Evolutionary conservation across 2,113 vertebrate species (phyloP), one percentile per base, ranked within the genome.

Genomic region (Diadophis punctatus): DNA sequence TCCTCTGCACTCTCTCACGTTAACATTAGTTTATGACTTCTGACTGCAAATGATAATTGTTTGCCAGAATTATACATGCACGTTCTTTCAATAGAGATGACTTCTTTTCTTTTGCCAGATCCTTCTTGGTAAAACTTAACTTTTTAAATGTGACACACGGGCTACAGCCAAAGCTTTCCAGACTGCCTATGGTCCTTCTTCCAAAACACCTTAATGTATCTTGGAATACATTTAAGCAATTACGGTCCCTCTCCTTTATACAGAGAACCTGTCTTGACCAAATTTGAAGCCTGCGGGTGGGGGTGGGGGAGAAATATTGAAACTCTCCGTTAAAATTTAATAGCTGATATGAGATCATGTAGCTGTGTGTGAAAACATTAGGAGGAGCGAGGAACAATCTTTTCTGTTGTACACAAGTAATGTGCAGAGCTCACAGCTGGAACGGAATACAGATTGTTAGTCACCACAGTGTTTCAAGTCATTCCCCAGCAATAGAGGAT

Each of bases 281-380:
- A 49, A 56, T 91, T 86, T 53, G 10, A 43, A 53, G 74, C 30
- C 58, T 90, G 55, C 34, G 34, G 14, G 6, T 86, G 48, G 63
- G 14, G 18, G 18, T 48, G 30, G 14, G 18, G 18, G 34, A 91
- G 48, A 93, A 90, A 74, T 49, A 87, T 86, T 91, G 74, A 86
- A 87, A 84, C 80, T 87, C 27, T 25, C 87, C 55, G 90, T 52
- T 63, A 63, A 60, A 91, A 88, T 63, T 68, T 85, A 49, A 86
- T 91, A 55, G 49, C 84, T 91, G 80, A 90, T 89, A 86, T 58
- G 53, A 48, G 39, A 48, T 53, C 80, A 87, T 92, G 80, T 91
- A 91, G 56, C 90, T 90, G 53, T 74, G 74, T 87, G 55, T 90
- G 80, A 90, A 93, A 93, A 93, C 58, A 91, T 91, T 91, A 55